Evolutionary conservation across 2,888 invertebrate species (phyloP), one percentile per base, ranked within the genome.

Genomic region (Pseudanteris insignis): DNA sequence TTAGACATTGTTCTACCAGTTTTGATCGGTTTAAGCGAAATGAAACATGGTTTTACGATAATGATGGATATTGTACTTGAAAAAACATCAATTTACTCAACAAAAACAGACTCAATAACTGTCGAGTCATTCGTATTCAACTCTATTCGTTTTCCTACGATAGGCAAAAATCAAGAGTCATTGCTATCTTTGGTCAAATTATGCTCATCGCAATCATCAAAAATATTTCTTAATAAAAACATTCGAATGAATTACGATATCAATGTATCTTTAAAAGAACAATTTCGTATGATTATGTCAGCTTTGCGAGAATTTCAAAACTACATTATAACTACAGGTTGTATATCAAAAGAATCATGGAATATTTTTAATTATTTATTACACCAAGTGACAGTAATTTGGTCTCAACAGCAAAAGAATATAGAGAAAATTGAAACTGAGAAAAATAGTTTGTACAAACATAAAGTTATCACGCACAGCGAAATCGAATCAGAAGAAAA

Each of bases 391-490:
- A 88, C 90, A 12, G 77, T 83, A 44, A 82, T 87, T 0, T 96
- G 95, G 94, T 87, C 88, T 70, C 84, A 86, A 51, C 90, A 92
- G 67, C 88, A 92, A 69, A 85, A 86, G 37, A 86, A 86, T 14
- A 84, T 85, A 10, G 86, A 87, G 64, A 83, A 83, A 68, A 85
- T 86, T 67, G 86, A 89, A 64, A 84, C 85, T 41, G 92, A 92
- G 67, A 88, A 90, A 54, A 91, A 91, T 43, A 89, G 88, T 66
- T 81, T 94, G 32, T 92, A 90, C 76, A 87, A 88, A 48, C 89
- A 86, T 6, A 88, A 86, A 85, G 86, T 81, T 77, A 81, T 64
- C 9, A 86, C 86, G 0, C 86, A 86, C 78, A 88, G 87, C 44
- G 85, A 86, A 67, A 84, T 85, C 11, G 84, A 87, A 71, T 84